Evolutionary conservation across 2,797 vertebrate species (phyloP).

Genomic region (Bradypodion ventrale): DNA sequence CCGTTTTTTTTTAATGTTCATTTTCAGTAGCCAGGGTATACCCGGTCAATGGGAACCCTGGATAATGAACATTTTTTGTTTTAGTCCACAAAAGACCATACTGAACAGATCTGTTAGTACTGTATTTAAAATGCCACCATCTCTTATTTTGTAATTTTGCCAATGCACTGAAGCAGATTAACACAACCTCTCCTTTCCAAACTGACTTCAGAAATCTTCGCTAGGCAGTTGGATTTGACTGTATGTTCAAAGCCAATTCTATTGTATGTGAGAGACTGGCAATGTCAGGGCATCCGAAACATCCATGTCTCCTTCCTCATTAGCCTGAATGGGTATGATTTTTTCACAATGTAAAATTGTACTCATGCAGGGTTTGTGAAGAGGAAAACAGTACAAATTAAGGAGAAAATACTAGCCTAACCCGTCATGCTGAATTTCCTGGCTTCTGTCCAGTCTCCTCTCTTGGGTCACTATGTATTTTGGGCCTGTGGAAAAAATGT

Average conservation of each 20-base stretch:
- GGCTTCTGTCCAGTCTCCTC: slow-evolving; percentile 34
- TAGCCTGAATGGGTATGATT: slow-evolving; percentile 23
- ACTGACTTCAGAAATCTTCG: background rate
- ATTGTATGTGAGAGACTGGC: background rate
- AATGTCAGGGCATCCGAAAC: background rate
- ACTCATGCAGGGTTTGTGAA: slow-evolving; percentile 16
- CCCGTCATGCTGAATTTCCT: slow-evolving; percentile 56
- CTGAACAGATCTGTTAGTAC: too few species aligned
- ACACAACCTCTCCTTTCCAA: too few species aligned
- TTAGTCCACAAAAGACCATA: too few species aligned
- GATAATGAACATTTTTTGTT: too few species aligned
- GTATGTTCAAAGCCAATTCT: background rate
- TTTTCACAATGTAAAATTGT: slow-evolving; percentile 30
- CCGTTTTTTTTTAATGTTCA: too few species aligned
- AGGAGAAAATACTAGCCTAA: slow-evolving; percentile 43
- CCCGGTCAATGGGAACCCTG: too few species aligned
- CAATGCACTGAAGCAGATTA: too few species aligned
- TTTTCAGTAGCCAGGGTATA: too few species aligned
- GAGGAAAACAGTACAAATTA: slow-evolving; percentile 6
- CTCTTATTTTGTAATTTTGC: too few species aligned
- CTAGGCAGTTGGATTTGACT: background rate
- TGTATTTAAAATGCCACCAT: too few species aligned
- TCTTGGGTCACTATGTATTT: slow-evolving; percentile 54
- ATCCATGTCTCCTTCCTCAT: background rate
- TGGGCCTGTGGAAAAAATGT: slow-evolving; percentile 18